phyloP scores from a whole-genome alignment of 2,113 vertebrate genomes.

The Mobula hypostoma region DNA sequence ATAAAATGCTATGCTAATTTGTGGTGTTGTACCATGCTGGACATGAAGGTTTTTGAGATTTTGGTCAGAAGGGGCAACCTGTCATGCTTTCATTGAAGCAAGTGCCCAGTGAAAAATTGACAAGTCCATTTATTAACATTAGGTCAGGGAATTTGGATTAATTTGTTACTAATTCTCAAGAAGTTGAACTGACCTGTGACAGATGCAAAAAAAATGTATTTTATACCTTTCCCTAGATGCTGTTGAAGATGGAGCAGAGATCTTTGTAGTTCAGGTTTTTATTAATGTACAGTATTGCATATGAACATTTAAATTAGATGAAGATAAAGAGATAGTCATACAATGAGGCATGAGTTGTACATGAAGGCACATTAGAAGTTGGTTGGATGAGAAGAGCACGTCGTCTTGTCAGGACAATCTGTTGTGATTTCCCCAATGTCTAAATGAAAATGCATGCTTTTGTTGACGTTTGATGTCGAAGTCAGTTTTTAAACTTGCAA shows the following conservation, averaged over 20 bases:
- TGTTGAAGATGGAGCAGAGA: not conserved
- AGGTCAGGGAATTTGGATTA: not conserved
- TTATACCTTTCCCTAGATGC: not conserved
- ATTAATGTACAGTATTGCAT: not conserved
- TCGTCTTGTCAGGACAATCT: not conserved
- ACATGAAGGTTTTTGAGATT: not conserved
- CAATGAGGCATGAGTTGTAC: not conserved
- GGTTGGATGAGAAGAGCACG: not conserved
- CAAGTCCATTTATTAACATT: not conserved
- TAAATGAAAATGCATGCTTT: not conserved
- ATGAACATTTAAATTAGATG: too few relatives aligned
- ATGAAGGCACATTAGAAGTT: not conserved
- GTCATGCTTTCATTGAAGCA: not conserved
- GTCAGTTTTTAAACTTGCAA: not conserved
- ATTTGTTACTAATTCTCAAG: not conserved
- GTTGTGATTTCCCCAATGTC: not conserved
- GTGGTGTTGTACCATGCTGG: not conserved
- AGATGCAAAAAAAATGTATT: not conserved
- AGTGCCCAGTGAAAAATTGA: not conserved
- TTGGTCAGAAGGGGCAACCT: not conserved
- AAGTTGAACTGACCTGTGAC: not conserved
- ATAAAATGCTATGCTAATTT: not conserved
- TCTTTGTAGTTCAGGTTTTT: not conserved
- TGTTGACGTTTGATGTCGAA: not conserved
- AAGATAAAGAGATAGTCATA: not conserved